A percentile compares a stretch with the other conserved stretches of the same genome.
Evolutionary conservation across 2,888 invertebrate genomes (phyloP).

Genomic region (Coelogynopora nodosa): DNA sequence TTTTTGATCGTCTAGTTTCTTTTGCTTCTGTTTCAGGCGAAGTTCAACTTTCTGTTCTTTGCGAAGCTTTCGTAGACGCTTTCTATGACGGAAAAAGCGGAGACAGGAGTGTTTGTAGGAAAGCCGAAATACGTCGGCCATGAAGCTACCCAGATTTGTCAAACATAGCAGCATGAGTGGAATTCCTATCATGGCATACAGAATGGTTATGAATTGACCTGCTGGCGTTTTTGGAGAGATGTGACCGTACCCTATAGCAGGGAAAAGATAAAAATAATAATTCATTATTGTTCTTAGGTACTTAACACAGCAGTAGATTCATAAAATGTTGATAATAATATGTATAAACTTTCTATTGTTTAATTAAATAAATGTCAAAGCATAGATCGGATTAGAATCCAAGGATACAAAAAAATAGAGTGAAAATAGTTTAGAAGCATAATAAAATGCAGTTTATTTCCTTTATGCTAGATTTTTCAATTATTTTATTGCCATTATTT

Average conservation of each 20-base stretch:
- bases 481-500: too few relatives aligned
- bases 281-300: too few relatives aligned
- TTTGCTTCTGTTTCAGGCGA: background rate
- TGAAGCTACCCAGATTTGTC: constrained; percentile 64
- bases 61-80: background rate
- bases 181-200: constrained; percentile 63
- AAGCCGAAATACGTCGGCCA: constrained; percentile 64
- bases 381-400: too few relatives aligned
- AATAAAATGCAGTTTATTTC: too few relatives aligned
- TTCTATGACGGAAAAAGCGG: background rate
- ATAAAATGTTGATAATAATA: too few relatives aligned
- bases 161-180: constrained; percentile 64
- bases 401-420: too few relatives aligned
- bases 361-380: too few relatives aligned
- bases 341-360: too few relatives aligned
- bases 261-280: too few relatives aligned
- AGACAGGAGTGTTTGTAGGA: constrained; percentile 54
- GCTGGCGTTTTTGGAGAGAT: constrained; percentile 60
- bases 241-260: constrained; percentile 62
- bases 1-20: background rate
- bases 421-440: too few relatives aligned
- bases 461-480: too few relatives aligned
- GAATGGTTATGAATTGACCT: constrained; percentile 61
- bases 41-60: background rate
- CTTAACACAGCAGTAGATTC: too few relatives aligned